These are phyloP conservation scores for Hormiphora californensis DNA, from an alignment of 37 sponge, comb jelly and placozoan species.

Conservation along the genomic window DNA sequence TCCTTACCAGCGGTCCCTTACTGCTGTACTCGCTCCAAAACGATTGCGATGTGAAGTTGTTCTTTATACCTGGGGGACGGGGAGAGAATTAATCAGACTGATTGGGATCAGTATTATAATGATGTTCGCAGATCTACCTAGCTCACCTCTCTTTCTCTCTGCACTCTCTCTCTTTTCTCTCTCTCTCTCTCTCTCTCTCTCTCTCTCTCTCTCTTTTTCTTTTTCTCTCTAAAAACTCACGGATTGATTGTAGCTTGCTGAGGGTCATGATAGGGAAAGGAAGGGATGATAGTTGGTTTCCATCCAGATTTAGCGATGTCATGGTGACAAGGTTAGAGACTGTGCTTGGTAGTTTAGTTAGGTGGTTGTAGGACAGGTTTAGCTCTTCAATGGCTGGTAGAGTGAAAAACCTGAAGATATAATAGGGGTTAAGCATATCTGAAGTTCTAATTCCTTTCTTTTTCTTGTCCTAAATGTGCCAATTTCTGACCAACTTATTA, in stretches of 20 bases:
- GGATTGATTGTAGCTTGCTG: neutral
- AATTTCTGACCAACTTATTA: no score
- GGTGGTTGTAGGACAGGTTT: slow-evolving; percentile 45
- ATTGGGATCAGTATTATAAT: no score
- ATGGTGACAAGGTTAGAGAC: neutral
- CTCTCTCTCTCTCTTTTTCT: no score
- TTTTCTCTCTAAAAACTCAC: neutral
- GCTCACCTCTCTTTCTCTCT: no score
- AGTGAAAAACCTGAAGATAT: slow-evolving; percentile 28
- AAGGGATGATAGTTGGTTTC: slow-evolving; percentile 24
- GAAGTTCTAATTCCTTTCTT: no score
- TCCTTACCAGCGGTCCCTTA: neutral
- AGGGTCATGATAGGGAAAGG: slow-evolving; percentile 18
- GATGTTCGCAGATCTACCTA: no score
- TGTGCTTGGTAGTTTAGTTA: slow-evolving; percentile 4
- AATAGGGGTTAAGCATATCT: no score
- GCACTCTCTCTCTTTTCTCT: no score
- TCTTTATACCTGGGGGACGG: slow-evolving; percentile 52
- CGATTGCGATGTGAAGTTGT: slow-evolving; percentile 30
- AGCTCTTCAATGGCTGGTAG: slow-evolving; percentile 2
- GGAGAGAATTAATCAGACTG: no score
- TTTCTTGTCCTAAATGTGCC: no score
- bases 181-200: no score
- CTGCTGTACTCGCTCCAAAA: slow-evolving; percentile 36
- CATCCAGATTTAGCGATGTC: slow-evolving; percentile 7